Conservation (phyloP, 2,797 vertebrate species). For the Alcedo quadribrachys region DNA sequence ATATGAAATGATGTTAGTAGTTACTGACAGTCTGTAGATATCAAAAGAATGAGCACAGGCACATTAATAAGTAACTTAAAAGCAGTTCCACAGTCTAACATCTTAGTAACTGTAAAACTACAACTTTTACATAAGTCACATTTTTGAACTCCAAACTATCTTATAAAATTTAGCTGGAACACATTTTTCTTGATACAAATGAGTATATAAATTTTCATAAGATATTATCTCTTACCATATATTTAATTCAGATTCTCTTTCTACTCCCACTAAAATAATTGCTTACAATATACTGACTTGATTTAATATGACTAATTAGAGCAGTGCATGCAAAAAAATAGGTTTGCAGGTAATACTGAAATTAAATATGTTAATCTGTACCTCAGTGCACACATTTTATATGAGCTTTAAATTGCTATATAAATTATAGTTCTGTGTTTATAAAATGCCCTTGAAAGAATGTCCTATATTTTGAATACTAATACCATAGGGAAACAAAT, state of each 20-base stretch:
- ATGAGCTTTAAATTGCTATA: conserved; percentile 82
- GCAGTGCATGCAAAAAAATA: conserved; percentile 77
- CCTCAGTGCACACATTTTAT: conserved; percentile 80
- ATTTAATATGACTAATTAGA: conserved; percentile 85
- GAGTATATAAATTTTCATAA: conserved; percentile 80
- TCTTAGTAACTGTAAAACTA: conserved; percentile 71
- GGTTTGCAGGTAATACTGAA: conserved; percentile 84
- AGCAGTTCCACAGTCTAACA: conserved; percentile 64
- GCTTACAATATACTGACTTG: conserved; percentile 78
- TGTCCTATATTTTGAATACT: conserved; percentile 76
- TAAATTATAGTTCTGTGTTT: conserved; percentile 80
- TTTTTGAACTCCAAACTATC: conserved; percentile 72
- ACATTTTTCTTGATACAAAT: conserved; percentile 79
- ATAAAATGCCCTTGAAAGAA: conserved; percentile 80
- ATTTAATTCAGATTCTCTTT: conserved; percentile 80
- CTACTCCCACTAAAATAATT: conserved; percentile 81
- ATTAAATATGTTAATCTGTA: conserved; percentile 87
- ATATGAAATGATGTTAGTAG: conserved; percentile 42
- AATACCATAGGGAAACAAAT: conserved; percentile 76
- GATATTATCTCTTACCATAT: conserved; percentile 79
- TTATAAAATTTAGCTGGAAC: conserved; percentile 72
- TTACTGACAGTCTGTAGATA: conserved; percentile 68
- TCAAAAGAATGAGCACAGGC: conserved; percentile 66
- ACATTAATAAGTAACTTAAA: conserved; percentile 69
- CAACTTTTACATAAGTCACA: conserved; percentile 61